Base-by-base conservation (phyloP, 1,140 invertebrate species). In the Drosophila willistoni region DNA sequence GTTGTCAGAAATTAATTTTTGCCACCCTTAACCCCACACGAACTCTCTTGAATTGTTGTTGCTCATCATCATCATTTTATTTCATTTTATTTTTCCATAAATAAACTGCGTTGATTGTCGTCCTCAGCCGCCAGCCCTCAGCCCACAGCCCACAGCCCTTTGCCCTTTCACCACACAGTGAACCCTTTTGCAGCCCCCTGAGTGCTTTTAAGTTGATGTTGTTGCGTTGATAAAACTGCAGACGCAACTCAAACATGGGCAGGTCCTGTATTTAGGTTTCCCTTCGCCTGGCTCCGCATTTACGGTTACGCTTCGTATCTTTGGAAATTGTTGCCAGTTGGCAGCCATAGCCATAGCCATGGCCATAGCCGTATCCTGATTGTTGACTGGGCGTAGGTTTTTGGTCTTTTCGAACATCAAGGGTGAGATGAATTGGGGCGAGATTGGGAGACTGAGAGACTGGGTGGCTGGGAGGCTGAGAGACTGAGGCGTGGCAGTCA, bases 41-140 rank as follows among this genome's bases (percentile, higher is more conserved):
- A 76, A 64, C 78, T 59, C 57, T 62, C 54, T 68, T 69, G 44
- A 79, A 22, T 83, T 78, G 79, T 62, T 81, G 73, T 65, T 86
- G 76, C 84, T 87, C 83, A 83, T 87, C 83, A 89, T 87, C 84
- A 70, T 87, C 84, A 87, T 89, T 87, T 87, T 89, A 87, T 87
- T 89, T 89, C 84, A 87, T 87, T 87, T 87, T 89, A 87, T 87
- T 87, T 87, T 87, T 87, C 81, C 84, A 87, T 87, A 87, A 87
- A 87, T 87, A 87, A 89, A 87, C 84, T 89, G 80, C 84, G 84
- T 84, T 87, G 84, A 87, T 87, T 87, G 84, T 87, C 77, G 83
- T 87, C 84, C 65, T 67, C 62, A 5, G 33, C 3, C 22, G 3
- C 4, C 22, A 25, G 22, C 3, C 22, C 22, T 25, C 22, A 25